Percentiles rank a stretch among this genome's conserved stretches.
Conservation (phyloP, 2,797 vertebrate species). For the Pelodytes ibericus region DNA sequence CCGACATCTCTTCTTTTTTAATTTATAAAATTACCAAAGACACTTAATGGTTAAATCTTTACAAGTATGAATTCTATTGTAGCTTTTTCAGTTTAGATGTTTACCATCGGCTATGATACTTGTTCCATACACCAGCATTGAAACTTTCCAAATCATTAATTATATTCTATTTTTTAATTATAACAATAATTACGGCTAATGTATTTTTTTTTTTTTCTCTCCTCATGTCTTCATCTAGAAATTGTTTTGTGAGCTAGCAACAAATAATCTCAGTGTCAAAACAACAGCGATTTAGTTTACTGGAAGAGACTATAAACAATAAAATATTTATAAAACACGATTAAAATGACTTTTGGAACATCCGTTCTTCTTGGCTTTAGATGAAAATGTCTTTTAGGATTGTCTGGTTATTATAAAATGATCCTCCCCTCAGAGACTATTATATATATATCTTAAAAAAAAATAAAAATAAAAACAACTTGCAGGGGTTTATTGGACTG, state of each 20-base stretch:
- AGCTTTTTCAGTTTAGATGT: too few relatives aligned
- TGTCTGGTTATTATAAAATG: neutral
- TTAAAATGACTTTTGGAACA: neutral
- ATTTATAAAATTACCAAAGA: too few relatives aligned
- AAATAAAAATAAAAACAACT: neutral
- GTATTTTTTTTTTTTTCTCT: too few relatives aligned
- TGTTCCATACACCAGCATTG: too few relatives aligned
- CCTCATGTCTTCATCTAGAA: too few relatives aligned
- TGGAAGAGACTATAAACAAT: neutral
- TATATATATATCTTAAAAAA: neutral
- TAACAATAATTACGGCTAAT: too few relatives aligned
- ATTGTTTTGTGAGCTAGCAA: neutral
- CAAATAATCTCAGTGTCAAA: neutral
- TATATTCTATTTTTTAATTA: too few relatives aligned
- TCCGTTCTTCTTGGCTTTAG: neutral
- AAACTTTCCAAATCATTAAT: too few relatives aligned
- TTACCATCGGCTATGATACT: too few relatives aligned
- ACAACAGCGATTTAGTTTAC: neutral
- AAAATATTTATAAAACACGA: conserved; percentile 12
- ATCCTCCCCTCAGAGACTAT: neutral
- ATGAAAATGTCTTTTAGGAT: neutral
- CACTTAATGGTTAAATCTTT: too few relatives aligned
- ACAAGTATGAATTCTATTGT: too few relatives aligned
- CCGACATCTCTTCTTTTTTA: too few relatives aligned
- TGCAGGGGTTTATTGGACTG: neutral